Percentiles rank a stretch among this genome's conserved stretches.
These are phyloP conservation scores for Caenorhabditis sp. DNA, from an alignment of 2,888 invertebrate genomes.

Conservation along the genomic window DNA sequence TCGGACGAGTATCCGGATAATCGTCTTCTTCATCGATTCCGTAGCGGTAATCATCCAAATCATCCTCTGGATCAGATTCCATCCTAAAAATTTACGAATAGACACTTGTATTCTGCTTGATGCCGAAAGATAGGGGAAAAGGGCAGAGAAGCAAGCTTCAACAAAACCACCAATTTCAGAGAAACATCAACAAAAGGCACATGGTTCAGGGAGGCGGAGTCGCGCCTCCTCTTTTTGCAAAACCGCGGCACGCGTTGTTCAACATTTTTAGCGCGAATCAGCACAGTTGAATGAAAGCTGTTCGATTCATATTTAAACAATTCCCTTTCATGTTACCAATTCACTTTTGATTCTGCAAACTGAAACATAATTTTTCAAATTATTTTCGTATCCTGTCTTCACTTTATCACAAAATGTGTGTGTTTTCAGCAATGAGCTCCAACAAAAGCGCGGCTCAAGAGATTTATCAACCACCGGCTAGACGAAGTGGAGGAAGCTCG, in stretches of 20 bases:
- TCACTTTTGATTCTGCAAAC: too few species aligned
- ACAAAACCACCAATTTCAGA: constrained; percentile 3
- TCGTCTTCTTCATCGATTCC: constrained; percentile 71
- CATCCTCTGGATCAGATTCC: constrained; percentile 67
- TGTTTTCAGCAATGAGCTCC: constrained; percentile 12
- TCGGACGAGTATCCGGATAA: constrained; percentile 74
- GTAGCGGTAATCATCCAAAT: constrained; percentile 77
- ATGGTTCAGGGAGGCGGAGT: constrained; percentile 27
- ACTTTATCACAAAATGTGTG: too few species aligned
- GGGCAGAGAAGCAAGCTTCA: background rate
- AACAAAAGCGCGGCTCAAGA: background rate
- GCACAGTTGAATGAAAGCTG: too few species aligned
- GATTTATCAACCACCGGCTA: constrained; percentile 13
- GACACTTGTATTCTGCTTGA: background rate
- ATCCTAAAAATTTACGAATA: constrained; percentile 18
- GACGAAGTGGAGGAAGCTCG: constrained; percentile 3
- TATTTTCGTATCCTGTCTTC: too few species aligned
- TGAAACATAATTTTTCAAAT: too few species aligned
- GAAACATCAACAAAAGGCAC: constrained; percentile 43
- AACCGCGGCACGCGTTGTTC: constrained; percentile 7
- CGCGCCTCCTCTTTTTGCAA: constrained; percentile 15
- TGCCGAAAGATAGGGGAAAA: background rate
- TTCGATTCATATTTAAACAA: too few species aligned
- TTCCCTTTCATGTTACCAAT: too few species aligned
- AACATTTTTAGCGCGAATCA: background rate